Conservation (phyloP, 1,140 invertebrate species). For the Polyergus mexicanus region DNA sequence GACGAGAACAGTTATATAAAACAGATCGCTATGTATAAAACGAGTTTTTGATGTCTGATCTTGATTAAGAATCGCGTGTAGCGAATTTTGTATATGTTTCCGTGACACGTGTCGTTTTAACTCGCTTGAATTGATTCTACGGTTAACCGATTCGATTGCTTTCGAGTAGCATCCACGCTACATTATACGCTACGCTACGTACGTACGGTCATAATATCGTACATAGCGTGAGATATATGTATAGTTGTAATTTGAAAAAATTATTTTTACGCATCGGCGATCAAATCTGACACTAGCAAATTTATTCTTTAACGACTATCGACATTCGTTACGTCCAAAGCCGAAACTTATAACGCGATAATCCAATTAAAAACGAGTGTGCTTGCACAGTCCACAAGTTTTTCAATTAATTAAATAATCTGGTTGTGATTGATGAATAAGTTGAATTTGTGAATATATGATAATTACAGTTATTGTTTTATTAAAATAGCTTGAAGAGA, state of each 20-base stretch:
- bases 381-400: background rate
- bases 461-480: conserved; percentile 9
- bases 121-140: background rate
- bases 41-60: background rate
- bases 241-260: conserved; percentile 15
- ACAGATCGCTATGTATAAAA: conserved; percentile 11
- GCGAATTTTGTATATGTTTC: background rate
- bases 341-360: background rate
- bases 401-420: conserved; percentile 35
- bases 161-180: background rate
- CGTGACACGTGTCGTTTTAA: conserved; percentile 11
- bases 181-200: background rate
- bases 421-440: conserved; percentile 17
- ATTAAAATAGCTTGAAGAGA: background rate
- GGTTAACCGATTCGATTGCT: conserved; percentile 24
- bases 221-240: too few species aligned
- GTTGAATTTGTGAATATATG: background rate
- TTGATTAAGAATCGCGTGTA: conserved; percentile 14
- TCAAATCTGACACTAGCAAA: background rate
- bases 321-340: background rate
- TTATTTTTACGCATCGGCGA: background rate
- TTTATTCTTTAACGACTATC: background rate
- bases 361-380: conserved; percentile 25
- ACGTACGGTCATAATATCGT: background rate
- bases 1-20: background rate